A percentile compares a stretch with the other conserved stretches of the same genome.
These are phyloP conservation scores for Hippopotamyrus pictus DNA, from an alignment of 2,797 vertebrate genomes.

Conservation along the genomic window DNA sequence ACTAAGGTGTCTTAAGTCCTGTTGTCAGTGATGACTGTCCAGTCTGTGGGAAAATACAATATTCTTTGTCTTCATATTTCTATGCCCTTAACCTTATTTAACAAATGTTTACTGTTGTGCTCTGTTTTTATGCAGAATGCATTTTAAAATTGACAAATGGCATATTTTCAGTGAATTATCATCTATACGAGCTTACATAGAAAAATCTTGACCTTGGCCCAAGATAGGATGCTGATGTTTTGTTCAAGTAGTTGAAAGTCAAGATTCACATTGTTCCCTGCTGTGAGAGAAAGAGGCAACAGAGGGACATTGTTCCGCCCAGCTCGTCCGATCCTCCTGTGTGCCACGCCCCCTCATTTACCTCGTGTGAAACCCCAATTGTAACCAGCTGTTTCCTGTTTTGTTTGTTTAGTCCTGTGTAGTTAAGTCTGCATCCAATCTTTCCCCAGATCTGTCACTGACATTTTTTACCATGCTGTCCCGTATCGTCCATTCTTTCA, in stretches of 20 bases:
- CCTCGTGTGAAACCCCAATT: too few species aligned
- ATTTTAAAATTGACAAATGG: background rate
- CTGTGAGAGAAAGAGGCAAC: background rate
- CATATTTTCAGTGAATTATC: background rate
- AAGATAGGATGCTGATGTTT: background rate
- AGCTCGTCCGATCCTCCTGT: too few species aligned
- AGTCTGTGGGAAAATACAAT: background rate
- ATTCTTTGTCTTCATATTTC: background rate
- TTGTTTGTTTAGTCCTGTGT: too few species aligned
- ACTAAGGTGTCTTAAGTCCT: background rate
- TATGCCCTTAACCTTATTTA: background rate
- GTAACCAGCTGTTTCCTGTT: too few species aligned
- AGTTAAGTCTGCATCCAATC: too few species aligned
- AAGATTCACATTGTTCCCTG: background rate
- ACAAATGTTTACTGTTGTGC: background rate
- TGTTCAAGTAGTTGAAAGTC: background rate
- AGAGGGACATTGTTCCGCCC: background rate
- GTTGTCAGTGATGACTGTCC: background rate
- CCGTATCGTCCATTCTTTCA: too few species aligned
- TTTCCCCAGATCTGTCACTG: too few species aligned
- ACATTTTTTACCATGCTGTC: too few species aligned
- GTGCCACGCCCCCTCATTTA: too few species aligned
- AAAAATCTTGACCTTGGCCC: background rate
- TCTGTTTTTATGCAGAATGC: background rate
- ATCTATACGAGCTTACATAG: background rate